Percentiles rank a stretch among this genome's conserved stretches.
Conservation (phyloP, 2,113 vertebrate species). For the Petrocephalus microphthalmus region DNA sequence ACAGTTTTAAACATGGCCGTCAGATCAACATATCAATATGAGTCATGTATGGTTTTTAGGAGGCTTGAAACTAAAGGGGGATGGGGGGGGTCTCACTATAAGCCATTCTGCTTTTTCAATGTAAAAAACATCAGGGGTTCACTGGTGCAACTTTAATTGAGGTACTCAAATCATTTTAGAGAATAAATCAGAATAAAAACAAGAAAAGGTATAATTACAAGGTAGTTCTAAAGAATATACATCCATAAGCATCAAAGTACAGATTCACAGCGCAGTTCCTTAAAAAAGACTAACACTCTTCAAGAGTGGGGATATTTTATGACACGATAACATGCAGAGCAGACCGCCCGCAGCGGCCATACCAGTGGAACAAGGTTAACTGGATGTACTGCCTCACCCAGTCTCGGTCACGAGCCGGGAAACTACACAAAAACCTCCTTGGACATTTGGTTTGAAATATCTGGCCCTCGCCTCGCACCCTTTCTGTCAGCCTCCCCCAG, state of each 20-base stretch:
- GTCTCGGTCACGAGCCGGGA: not conserved
- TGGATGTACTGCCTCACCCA: not conserved
- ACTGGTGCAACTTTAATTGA: not conserved
- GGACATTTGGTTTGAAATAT: not conserved
- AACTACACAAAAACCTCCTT: not conserved
- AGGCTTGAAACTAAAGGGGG: not conserved
- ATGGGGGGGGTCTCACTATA: not conserved
- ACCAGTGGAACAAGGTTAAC: not conserved
- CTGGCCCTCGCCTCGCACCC: not conserved
- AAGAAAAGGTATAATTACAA: not conserved
- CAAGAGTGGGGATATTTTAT: not conserved
- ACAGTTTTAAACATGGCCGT: not conserved
- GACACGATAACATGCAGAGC: not conserved
- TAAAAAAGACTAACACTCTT: not conserved
- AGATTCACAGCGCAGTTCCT: not conserved
- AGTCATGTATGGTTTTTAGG: not conserved
- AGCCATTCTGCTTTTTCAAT: not conserved
- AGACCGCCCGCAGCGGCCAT: not conserved
- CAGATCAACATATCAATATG: not conserved
- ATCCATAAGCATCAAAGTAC: not conserved
- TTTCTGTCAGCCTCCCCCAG: not conserved
- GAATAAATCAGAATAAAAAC: not conserved
- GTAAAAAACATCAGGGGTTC: not conserved
- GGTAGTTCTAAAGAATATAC: not conserved
- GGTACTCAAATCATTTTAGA: not conserved